Evolutionary conservation across 1,140 invertebrate species (phyloP), one percentile per base, ranked within the genome.

Genomic region (Mylabris phalerata): DNA sequence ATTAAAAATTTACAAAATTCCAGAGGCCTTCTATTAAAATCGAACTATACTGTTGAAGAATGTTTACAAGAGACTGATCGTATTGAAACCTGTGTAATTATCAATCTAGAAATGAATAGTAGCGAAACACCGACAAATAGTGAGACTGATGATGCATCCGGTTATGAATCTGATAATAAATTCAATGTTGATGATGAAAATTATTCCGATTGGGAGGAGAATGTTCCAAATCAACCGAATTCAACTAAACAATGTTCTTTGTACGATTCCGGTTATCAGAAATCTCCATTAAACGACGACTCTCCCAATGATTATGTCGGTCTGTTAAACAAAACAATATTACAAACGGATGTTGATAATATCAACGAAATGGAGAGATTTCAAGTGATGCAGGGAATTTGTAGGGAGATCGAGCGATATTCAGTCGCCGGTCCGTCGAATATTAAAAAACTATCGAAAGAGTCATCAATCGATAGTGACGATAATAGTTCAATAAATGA

Each of bases 261-360:
- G 44, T 73, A 74, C 48, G 79, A 81, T 64, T 79, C 79, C 42
- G 79, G 78, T 5, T 80, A 79, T 62, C 77, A 77, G 27, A 78
- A 79, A 57, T 76, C 78, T 0, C 67, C 71, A 24, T 76, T 75
- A 3, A 71, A 65, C 19, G 75, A 77, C 25, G 72, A 75, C 58
- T 74, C 73, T 5, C 73, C 72, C 11, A 60, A 61, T 48, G 3
- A 25, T 24, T 41, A 32, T 10, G 5, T 19, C 19, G 19, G 19
- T 19, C 19, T 19, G 1, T 19, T 19, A 19, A 19, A 19, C 19
- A 19, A 19, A 19, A 19, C 48, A 40, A 6, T 11, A 9, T 10
- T n/a, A 42, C 9, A 42, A 42, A 4, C 11, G 41, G 44, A 55
- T 41, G 39, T 55, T 44, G 52, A 55, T 40, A 55, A 46, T 38